Base-by-base conservation (phyloP, 1,140 invertebrate species). In the Pachyrhynchus sulphureomaculatus region DNA sequence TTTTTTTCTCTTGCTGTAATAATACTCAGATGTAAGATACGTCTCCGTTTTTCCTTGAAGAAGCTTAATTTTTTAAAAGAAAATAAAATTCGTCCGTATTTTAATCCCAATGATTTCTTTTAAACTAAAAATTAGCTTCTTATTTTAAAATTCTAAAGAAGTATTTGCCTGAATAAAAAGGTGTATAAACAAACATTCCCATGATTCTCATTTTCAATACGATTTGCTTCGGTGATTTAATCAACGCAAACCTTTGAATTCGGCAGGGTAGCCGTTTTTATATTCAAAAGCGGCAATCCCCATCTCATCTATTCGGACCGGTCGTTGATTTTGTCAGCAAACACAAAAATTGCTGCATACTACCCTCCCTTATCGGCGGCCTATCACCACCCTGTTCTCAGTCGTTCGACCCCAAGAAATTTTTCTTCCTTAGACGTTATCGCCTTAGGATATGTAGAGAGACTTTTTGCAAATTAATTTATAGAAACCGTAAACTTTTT, bases 281-380 rank as follows among this genome's bases (percentile, higher is more conserved):
- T 58, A 58, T 58, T 58, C 56, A 58, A 51, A 58, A 48, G 23
- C 41, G 15, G 24, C 56, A 24, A 20, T 58, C 56, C 24, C 29
- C 36, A 58, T 58, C 56, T 21, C 56, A 58, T 58, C 47, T 58
- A 49, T 51, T 41, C 56, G 56, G 56, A 49, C 56, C 56, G 56
- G 45, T 32, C 56, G 56, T 58, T 58, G 56, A 58, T 58, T 58
- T 58, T 58, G 56, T 58, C 56, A 58, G 56, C 56, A 58, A 58
- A 58, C 56, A 58, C 56, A 58, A 51, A 58, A 58, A 58, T 58
- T 49, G 45, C 56, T 49, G 56, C 56, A 58, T 58, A 37, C 56
- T 49, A 58, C 56, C 56, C 56, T 58, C 56, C 45, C 45, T 58
- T 58, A 58, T 58, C 56, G 56, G 48, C 42, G 44, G 26, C 54